Evolutionary conservation across 2,797 vertebrate genomes (phyloP).

Genomic region (Thaleichthys pacificus): DNA sequence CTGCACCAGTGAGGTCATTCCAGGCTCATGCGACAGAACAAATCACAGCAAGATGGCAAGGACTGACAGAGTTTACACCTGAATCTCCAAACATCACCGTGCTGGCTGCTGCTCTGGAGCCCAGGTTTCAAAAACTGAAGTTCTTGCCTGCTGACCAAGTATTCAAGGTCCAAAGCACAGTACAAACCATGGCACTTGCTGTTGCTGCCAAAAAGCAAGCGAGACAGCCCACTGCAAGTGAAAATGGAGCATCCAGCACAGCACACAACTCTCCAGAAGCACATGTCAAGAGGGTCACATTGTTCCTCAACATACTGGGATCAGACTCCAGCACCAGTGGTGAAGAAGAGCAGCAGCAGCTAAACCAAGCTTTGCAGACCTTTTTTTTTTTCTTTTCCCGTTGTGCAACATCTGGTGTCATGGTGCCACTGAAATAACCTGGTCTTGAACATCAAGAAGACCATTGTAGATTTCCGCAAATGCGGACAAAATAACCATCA

Average conservation of each 20-base stretch:
- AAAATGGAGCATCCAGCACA: constrained; percentile 12
- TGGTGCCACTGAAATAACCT: too few species aligned
- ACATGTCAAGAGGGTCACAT: background rate
- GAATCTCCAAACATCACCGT: constrained; percentile 32
- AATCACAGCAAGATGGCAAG: constrained; percentile 33
- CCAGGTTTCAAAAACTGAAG: background rate
- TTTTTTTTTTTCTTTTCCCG: background rate
- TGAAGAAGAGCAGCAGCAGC: constrained; percentile 19
- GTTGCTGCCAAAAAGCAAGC: constrained; percentile 22
- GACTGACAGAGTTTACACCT: constrained; percentile 15
- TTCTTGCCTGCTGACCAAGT: background rate
- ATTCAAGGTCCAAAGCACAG: constrained; percentile 31
- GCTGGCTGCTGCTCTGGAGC: constrained; percentile 41
- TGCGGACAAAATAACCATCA: too few species aligned
- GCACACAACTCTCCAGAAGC: background rate
- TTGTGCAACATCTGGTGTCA: background rate
- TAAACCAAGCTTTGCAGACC: background rate
- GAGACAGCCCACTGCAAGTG: too few species aligned
- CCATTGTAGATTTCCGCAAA: too few species aligned
- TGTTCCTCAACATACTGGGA: background rate
- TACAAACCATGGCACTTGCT: constrained; percentile 22
- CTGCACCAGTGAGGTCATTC: constrained; percentile 28
- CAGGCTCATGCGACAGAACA: constrained; percentile 27
- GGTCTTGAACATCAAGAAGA: too few species aligned
- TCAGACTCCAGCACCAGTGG: constrained; percentile 25